Conservation (phyloP, 2,888 invertebrate species). For the Acronicta aceris region DNA sequence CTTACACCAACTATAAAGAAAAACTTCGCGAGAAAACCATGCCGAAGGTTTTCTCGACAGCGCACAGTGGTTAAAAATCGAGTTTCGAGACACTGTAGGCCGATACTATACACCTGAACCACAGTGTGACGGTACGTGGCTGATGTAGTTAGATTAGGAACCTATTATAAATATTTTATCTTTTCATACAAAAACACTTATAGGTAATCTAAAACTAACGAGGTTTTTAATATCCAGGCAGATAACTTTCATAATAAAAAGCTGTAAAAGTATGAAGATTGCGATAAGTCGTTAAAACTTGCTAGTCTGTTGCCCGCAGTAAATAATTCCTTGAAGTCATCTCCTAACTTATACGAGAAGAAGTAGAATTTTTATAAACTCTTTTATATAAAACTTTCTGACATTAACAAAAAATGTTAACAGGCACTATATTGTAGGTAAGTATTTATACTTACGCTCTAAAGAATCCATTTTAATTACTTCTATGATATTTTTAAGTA, state of each 20-base stretch:
- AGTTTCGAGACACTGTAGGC: too few relatives aligned
- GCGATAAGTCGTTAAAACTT: slow-evolving; percentile 33
- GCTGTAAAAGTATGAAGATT: slow-evolving; percentile 28
- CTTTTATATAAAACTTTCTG: slow-evolving; percentile 6
- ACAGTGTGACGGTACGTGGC: too few relatives aligned
- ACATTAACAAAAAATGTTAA: neutral
- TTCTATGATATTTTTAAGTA: neutral
- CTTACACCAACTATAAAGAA: too few relatives aligned
- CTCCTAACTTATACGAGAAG: slow-evolving; percentile 34
- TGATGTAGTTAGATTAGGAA: too few relatives aligned
- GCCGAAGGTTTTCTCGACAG: too few relatives aligned
- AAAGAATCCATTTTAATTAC: neutral
- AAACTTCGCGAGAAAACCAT: too few relatives aligned
- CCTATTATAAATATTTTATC: too few relatives aligned
- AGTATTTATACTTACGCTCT: neutral
- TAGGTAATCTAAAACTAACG: too few relatives aligned
- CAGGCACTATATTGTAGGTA: neutral
- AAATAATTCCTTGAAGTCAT: slow-evolving; percentile 38
- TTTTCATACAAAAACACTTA: too few relatives aligned
- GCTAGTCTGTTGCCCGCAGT: slow-evolving; percentile 33
- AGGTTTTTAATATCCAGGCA: slow-evolving; percentile 7
- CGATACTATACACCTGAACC: too few relatives aligned
- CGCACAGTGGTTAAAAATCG: too few relatives aligned
- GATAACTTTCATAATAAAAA: slow-evolving; percentile 41
- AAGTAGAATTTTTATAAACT: slow-evolving; percentile 14